These are phyloP conservation scores for Laticauda colubrina DNA, from an alignment of 2,113 vertebrate species.

Conservation along the genomic window DNA sequence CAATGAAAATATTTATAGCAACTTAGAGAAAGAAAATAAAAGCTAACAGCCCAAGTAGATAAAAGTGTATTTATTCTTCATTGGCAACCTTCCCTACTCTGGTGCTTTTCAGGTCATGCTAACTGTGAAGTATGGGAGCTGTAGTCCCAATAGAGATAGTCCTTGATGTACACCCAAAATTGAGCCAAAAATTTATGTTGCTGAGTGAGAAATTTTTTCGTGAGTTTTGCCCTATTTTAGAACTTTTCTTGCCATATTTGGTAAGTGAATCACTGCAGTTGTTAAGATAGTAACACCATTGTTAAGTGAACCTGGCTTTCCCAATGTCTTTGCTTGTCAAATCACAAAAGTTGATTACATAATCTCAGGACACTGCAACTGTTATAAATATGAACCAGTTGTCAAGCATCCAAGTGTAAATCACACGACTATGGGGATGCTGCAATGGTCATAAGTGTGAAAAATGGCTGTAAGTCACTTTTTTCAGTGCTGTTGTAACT, in stretches of 20 bases:
- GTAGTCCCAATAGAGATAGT: not conserved
- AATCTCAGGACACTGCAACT: not conserved
- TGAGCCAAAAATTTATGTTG: not conserved
- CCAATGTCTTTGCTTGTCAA: not conserved
- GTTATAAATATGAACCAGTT: not conserved
- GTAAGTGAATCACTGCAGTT: not conserved
- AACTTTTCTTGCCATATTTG: not conserved
- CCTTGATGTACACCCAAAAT: not conserved
- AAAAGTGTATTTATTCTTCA: not conserved
- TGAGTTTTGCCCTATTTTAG: not conserved
- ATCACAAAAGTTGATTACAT: not conserved
- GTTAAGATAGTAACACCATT: not conserved
- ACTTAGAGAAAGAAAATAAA: not conserved
- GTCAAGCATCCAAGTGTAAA: not conserved
- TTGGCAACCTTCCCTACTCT: not conserved
- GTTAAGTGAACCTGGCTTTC: not conserved
- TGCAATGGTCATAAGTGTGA: not conserved
- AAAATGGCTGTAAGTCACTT: not conserved
- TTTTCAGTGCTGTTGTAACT: not conserved
- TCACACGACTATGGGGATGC: not conserved
- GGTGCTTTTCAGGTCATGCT: not conserved
- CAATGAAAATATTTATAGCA: not conserved
- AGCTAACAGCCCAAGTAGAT: not conserved
- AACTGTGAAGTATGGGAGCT: not conserved
- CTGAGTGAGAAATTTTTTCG: not conserved